Evolutionary conservation across 2,888 invertebrate species (phyloP).

Genomic region (Tipula unca): DNA sequence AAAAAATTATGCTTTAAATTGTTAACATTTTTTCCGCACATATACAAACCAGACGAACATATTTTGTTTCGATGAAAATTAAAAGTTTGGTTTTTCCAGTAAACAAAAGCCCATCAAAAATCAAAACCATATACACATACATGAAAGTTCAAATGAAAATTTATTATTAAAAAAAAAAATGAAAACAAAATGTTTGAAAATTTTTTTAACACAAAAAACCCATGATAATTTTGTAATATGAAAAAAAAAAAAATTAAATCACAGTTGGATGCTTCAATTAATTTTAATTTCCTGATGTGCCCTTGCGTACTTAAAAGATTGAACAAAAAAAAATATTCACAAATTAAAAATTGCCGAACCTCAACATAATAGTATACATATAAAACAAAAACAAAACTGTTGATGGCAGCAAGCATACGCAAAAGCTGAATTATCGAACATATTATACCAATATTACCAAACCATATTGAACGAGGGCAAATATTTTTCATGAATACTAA

Average conservation of each 20-base stretch:
- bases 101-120: background rate
- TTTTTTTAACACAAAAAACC: background rate
- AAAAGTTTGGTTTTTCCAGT: background rate
- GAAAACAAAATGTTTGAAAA: background rate
- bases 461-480: background rate
- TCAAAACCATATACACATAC: background rate
- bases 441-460: too few species aligned
- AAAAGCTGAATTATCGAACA: too few species aligned
- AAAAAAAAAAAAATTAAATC: background rate
- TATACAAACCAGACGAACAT: background rate
- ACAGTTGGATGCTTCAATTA: background rate
- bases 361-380: background rate
- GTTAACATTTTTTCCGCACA: background rate
- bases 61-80: background rate
- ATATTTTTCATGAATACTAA: background rate
- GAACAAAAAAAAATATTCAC: background rate
- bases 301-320: background rate
- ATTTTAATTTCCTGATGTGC: background rate
- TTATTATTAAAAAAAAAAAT: background rate
- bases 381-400: background rate
- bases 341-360: background rate
- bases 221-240: background rate
- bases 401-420: too few species aligned
- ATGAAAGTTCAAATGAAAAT: background rate
- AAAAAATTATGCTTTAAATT: background rate